A percentile compares a stretch with the other conserved stretches of the same genome.
These are phyloP conservation scores for Andrena chrysosceles DNA, from an alignment of 2,888 invertebrate species.

Conservation along the genomic window DNA sequence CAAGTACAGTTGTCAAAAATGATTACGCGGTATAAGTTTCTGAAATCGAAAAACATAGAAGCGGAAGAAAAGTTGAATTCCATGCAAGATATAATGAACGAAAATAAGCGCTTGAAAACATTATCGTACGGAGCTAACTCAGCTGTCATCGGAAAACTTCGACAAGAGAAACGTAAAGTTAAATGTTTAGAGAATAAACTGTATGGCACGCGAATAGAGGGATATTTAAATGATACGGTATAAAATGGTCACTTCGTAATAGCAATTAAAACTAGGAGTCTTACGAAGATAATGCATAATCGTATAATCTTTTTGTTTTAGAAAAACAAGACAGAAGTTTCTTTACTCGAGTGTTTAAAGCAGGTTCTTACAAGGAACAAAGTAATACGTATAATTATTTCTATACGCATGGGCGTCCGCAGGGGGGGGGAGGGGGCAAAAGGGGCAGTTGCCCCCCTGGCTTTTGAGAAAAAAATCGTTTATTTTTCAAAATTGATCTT, in stretches of 20 bases:
- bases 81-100: conserved; percentile 71
- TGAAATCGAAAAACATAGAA: conserved; percentile 74
- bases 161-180: conserved; percentile 72
- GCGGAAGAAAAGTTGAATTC: conserved; percentile 72
- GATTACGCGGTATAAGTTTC: conserved; percentile 76
- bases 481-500: too few species aligned
- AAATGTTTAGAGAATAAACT: conserved; percentile 71
- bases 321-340: conserved; percentile 70
- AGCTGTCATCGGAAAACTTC: conserved; percentile 72
- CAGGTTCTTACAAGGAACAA: conserved; percentile 75
- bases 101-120: conserved; percentile 74
- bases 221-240: conserved; percentile 67
- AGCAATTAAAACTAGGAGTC: not conserved
- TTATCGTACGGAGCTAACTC: conserved; percentile 73
- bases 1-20: conserved; percentile 76
- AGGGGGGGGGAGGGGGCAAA: too few species aligned
- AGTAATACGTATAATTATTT: conserved; percentile 59
- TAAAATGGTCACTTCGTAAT: not conserved
- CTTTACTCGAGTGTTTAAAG: conserved; percentile 71
- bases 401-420: too few species aligned
- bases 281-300: not conserved
- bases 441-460: too few species aligned
- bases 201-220: conserved; percentile 57
- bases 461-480: too few species aligned
- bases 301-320: conserved; percentile 55